Conservation (phyloP, 2,797 vertebrate species). For the Lycodopsis pacificus region DNA sequence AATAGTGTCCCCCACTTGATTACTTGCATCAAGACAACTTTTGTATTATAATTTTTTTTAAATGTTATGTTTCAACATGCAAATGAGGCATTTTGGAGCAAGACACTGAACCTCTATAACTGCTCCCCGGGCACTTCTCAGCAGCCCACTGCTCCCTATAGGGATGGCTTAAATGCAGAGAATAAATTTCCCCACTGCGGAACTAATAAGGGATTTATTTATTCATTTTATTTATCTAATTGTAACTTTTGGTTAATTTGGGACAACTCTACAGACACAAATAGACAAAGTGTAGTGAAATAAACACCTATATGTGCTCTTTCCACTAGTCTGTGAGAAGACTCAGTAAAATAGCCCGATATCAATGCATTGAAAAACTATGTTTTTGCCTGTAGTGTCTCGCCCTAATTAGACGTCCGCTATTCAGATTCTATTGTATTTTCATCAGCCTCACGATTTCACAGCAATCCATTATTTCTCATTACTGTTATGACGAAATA, state of each 20-base stretch:
- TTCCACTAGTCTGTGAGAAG: too few relatives aligned
- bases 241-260: background rate
- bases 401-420: background rate
- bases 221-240: background rate
- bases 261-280: too few relatives aligned
- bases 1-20: background rate
- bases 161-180: too few relatives aligned
- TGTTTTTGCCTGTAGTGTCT: background rate
- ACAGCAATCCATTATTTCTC: constrained; percentile 64
- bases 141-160: too few relatives aligned
- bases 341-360: too few relatives aligned
- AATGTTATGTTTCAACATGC: too few relatives aligned
- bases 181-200: too few relatives aligned
- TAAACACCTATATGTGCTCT: background rate
- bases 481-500: constrained; percentile 61
- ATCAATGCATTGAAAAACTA: background rate
- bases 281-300: background rate
- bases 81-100: too few relatives aligned
- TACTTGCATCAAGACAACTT: background rate
- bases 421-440: constrained; percentile 40
- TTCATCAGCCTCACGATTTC: constrained; percentile 46
- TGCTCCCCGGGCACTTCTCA: too few relatives aligned
- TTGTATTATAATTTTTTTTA: background rate
- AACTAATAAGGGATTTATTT: too few relatives aligned
- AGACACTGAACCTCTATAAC: too few relatives aligned